Percentiles rank a stretch among this genome's conserved stretches.
Evolutionary conservation across 2,888 invertebrate species (phyloP).

Genomic region (Tinea semifulvella): DNA sequence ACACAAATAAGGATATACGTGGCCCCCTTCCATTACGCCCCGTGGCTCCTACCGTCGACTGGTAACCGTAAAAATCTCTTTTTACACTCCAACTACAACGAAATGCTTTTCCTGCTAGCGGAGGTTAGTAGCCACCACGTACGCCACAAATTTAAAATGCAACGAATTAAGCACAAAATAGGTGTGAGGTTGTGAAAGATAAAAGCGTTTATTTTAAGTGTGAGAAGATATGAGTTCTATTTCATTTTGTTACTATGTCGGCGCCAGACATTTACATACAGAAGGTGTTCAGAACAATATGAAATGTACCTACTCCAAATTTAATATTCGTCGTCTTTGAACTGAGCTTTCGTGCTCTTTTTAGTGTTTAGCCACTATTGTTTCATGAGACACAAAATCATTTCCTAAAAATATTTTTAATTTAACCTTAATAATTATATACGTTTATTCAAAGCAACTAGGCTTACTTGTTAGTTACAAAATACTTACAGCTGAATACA

Average conservation of each 20-base stretch:
- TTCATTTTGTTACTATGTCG: neutral
- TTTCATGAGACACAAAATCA: too few species aligned
- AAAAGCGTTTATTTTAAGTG: slow-evolving; percentile 1
- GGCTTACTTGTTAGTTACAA: too few species aligned
- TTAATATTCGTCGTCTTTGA: too few species aligned
- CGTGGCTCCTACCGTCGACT: slow-evolving; percentile 20
- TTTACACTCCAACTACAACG: slow-evolving; percentile 50
- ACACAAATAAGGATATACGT: slow-evolving; percentile 46
- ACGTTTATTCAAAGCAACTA: too few species aligned
- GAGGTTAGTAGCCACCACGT: slow-evolving; percentile 31
- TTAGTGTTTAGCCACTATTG: too few species aligned
- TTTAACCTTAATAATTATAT: too few species aligned
- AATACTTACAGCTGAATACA: too few species aligned
- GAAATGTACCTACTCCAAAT: too few species aligned
- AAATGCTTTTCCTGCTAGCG: slow-evolving; percentile 44
- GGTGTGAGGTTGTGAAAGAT: slow-evolving; percentile 11
- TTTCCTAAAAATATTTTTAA: too few species aligned
- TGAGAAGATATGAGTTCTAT: neutral
- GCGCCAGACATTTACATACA: too few species aligned
- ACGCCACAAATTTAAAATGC: slow-evolving; percentile 33
- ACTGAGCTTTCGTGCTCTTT: too few species aligned
- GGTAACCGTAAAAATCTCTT: slow-evolving; percentile 53
- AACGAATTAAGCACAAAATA: slow-evolving; percentile 25
- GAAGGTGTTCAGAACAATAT: too few species aligned
- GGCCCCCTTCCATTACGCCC: slow-evolving; percentile 20